Conservation (phyloP, 2,888 invertebrate genomes). For the Erebia palarica region DNA sequence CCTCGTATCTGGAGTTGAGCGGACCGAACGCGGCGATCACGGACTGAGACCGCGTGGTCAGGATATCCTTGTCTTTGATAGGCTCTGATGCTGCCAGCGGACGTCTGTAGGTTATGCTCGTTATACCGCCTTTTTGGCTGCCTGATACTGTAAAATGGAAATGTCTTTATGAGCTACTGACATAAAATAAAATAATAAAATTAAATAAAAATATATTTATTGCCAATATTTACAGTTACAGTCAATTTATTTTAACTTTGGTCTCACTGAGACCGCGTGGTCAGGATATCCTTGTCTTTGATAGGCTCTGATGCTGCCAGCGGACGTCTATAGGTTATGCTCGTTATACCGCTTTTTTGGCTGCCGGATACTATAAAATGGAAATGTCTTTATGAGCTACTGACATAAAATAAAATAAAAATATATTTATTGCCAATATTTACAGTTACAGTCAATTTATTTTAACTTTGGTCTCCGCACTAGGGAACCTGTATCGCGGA, state of each 20-base stretch:
- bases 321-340: slow-evolving; percentile 89
- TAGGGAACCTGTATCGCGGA: no score
- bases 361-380: slow-evolving; percentile 85
- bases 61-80: slow-evolving; percentile 86
- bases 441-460: no score
- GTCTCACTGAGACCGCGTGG: slow-evolving; percentile 86
- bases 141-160: slow-evolving; percentile 83
- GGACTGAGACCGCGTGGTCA: slow-evolving; percentile 86
- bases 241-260: no score
- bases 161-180: background rate
- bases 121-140: slow-evolving; percentile 89
- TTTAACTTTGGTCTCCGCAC: no score
- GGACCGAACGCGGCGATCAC: slow-evolving; percentile 95
- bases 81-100: slow-evolving; percentile 90
- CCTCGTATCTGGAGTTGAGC: slow-evolving; percentile 89
- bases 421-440: no score
- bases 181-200: no score
- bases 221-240: no score
- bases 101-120: slow-evolving; percentile 89
- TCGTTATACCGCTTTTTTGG: slow-evolving; percentile 90
- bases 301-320: slow-evolving; percentile 88
- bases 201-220: no score
- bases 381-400: background rate
- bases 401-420: no score
- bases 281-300: slow-evolving; percentile 87